Conservation (phyloP, 2,888 invertebrate genomes). For the Asteroscopus sphinx region DNA sequence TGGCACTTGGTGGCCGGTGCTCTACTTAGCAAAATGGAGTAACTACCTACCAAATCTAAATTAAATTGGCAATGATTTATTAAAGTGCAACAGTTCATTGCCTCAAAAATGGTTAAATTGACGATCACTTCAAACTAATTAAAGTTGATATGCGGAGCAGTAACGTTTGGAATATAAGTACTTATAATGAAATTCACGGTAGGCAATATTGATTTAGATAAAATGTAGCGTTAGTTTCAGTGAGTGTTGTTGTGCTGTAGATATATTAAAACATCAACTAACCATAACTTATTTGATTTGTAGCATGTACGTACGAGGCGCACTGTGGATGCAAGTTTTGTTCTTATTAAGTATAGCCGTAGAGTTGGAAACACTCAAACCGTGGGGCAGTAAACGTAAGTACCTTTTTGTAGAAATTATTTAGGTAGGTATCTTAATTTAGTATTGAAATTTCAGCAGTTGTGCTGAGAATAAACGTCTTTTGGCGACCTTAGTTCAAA, state of each 20-base stretch:
- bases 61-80: constrained; percentile 31
- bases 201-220: constrained; percentile 42
- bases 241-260: constrained; percentile 11
- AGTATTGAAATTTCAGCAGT: too few relatives aligned
- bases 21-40: constrained; percentile 27
- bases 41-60: constrained; percentile 18
- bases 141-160: constrained; percentile 7
- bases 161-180: constrained; percentile 8
- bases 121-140: constrained; percentile 2
- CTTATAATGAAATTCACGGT: constrained; percentile 39
- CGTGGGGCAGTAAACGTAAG: constrained; percentile 79
- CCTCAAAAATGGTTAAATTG: constrained; percentile 8
- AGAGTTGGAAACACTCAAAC: constrained; percentile 64
- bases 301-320: constrained; percentile 69
- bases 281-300: constrained; percentile 54
- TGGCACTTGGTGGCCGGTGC: constrained; percentile 13
- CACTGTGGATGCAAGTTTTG: constrained; percentile 66
- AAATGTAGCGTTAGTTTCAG: constrained; percentile 33
- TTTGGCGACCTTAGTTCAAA: background rate
- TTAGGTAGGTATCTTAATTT: background rate
- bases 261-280: constrained; percentile 23
- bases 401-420: constrained; percentile 29
- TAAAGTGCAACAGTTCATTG: constrained; percentile 21
- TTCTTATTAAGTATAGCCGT: constrained; percentile 65
- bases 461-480: background rate